Conservation (phyloP, 1,140 invertebrate species). For the Drosophila lacertosa region DNA sequence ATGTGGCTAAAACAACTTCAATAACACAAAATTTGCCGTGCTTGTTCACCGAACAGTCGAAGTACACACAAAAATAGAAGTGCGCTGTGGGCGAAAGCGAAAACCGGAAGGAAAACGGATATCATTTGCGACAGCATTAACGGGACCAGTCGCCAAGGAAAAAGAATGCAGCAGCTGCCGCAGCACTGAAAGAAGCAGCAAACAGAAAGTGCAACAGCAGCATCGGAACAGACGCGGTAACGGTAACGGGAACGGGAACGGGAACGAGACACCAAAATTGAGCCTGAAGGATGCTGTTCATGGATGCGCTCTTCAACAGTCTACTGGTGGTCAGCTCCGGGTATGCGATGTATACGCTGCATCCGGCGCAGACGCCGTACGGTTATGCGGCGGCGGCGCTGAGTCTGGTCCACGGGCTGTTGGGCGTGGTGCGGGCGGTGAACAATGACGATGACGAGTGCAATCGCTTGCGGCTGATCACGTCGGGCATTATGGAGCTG, state of each 20-base stretch:
- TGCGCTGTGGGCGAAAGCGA: background rate
- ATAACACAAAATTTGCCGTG: slow-evolving; percentile 56
- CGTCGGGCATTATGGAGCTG: slow-evolving; percentile 66
- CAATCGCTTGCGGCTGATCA: slow-evolving; percentile 45
- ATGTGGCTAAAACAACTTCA: slow-evolving; percentile 28
- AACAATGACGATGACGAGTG: slow-evolving; percentile 56
- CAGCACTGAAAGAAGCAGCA: background rate
- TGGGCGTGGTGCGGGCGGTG: slow-evolving; percentile 60
- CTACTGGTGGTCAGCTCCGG: slow-evolving; percentile 72
- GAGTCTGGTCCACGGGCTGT: slow-evolving; percentile 65
- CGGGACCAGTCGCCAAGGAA: background rate
- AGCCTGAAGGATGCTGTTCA: slow-evolving; percentile 53
- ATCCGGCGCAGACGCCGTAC: slow-evolving; percentile 62
- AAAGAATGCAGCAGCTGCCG: background rate
- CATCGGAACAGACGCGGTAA: too few species aligned
- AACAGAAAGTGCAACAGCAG: background rate
- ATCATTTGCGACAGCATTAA: background rate
- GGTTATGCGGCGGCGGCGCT: slow-evolving; percentile 64
- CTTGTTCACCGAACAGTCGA: slow-evolving; percentile 17
- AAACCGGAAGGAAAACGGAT: background rate
- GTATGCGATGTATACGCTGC: slow-evolving; percentile 66
- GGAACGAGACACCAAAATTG: too few species aligned
- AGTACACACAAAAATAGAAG: slow-evolving; percentile 5
- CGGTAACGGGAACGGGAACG: too few species aligned
- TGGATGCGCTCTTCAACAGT: slow-evolving; percentile 72